These are phyloP conservation scores for Lomographa bimaculata DNA, from an alignment of 2,888 invertebrate species.

Conservation along the genomic window DNA sequence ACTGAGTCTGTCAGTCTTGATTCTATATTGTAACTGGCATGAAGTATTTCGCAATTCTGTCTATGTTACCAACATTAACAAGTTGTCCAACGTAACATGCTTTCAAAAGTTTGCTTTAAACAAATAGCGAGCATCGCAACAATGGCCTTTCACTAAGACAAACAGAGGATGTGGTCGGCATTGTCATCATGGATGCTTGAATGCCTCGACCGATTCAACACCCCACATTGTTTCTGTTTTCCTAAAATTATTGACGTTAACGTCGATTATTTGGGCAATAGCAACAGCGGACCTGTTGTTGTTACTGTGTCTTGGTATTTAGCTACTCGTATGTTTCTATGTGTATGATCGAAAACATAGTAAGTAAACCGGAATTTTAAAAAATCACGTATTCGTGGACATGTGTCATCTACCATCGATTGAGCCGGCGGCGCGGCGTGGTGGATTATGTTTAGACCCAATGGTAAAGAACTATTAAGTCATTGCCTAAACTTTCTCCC, in stretches of 20 bases:
- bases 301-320: conserved; percentile 1
- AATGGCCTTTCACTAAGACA: conserved; percentile 71
- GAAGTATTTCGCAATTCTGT: no score
- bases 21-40: no score
- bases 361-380: no score
- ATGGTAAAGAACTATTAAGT: no score
- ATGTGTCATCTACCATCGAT: no score
- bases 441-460: no score
- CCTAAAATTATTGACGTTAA: conserved; percentile 42
- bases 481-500: no score
- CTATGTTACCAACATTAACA: conserved; percentile 15
- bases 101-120: conserved; percentile 63
- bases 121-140: conserved; percentile 63
- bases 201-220: conserved; percentile 42
- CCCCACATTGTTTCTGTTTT: conserved; percentile 48
- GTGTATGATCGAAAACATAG: no score
- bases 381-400: no score
- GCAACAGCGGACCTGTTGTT: conserved; percentile 5
- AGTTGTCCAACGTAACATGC: conserved; percentile 47
- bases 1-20: no score
- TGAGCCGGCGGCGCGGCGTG: no score
- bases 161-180: conserved; percentile 72
- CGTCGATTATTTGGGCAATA: conserved; percentile 13
- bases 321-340: no score
- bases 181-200: conserved; percentile 58